Evolutionary conservation across 2,113 vertebrate species (phyloP).

Genomic region (Ceyx margarethae): DNA sequence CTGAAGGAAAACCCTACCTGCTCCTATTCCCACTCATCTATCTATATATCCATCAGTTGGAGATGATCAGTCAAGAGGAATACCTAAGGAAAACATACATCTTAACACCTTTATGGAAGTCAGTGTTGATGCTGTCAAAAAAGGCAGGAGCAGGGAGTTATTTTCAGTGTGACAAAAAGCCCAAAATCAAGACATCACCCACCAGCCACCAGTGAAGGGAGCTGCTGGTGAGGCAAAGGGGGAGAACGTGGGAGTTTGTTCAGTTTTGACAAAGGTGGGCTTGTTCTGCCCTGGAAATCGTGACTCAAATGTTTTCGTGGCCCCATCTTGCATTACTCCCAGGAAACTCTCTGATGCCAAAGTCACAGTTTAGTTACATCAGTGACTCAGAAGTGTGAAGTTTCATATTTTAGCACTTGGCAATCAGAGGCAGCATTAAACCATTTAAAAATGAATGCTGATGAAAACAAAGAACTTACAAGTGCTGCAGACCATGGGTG

Average conservation of each 20-base stretch:
- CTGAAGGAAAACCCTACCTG: neutral
- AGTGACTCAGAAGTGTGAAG: slow-evolving; percentile 97
- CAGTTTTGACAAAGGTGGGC: slow-evolving; percentile 82
- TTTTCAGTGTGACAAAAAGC: slow-evolving; percentile 21
- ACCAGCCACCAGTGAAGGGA: neutral
- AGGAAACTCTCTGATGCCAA: slow-evolving; percentile 85
- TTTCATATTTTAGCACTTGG: slow-evolving; percentile 96
- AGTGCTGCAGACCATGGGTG: slow-evolving; percentile 71
- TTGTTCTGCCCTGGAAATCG: slow-evolving; percentile 82
- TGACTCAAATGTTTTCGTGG: slow-evolving; percentile 85
- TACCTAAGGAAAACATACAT: neutral
- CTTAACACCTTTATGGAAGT: neutral
- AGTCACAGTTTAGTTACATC: slow-evolving; percentile 89
- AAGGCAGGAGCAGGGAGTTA: neutral
- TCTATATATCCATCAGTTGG: neutral
- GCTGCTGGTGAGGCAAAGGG: slow-evolving; percentile 15
- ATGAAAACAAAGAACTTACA: slow-evolving; percentile 76
- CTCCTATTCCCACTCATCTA: neutral
- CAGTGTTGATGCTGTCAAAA: neutral
- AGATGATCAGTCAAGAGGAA: neutral
- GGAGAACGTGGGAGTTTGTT: slow-evolving; percentile 48
- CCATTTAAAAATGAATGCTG: slow-evolving; percentile 78
- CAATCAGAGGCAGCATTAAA: slow-evolving; percentile 82
- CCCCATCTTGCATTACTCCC: slow-evolving; percentile 81
- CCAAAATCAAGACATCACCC: neutral